phyloP scores from a whole-genome alignment of 2,888 invertebrate species.

The Azorinus chamasolen region DNA sequence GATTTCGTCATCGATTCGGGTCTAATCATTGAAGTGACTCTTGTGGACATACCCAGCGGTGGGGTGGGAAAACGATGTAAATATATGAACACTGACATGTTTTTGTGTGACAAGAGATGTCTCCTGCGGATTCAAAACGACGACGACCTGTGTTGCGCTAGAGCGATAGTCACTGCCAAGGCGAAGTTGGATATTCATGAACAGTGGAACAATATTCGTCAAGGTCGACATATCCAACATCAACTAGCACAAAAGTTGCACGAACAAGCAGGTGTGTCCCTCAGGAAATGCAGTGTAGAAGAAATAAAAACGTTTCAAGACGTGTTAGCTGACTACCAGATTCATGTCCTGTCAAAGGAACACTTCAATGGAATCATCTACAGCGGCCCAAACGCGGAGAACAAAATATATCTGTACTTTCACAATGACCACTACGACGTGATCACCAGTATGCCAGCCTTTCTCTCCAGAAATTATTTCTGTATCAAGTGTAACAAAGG shows the following conservation, averaged over 20 bases:
- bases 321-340: constrained; percentile 26
- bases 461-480: constrained; percentile 21
- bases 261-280: constrained; percentile 21
- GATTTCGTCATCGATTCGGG: no score
- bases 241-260: constrained; percentile 28
- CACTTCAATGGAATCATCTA: constrained; percentile 45
- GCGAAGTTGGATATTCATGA: constrained; percentile 35
- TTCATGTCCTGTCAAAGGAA: constrained; percentile 33
- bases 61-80: constrained; percentile 19
- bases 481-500: constrained; percentile 28
- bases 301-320: constrained; percentile 39
- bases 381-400: constrained; percentile 21
- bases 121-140: constrained; percentile 47
- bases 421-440: constrained; percentile 20
- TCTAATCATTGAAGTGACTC: no score
- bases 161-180: constrained; percentile 48
- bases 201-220: constrained; percentile 33
- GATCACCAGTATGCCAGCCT: constrained; percentile 37
- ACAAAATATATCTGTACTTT: constrained; percentile 26
- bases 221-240: no score
- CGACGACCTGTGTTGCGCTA: constrained; percentile 52
- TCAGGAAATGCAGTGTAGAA: constrained; percentile 34
- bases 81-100: constrained; percentile 35
- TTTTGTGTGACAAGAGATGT: constrained; percentile 31
- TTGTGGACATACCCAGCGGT: no score